Evolutionary conservation across 2,888 invertebrate genomes (phyloP).

Genomic region (Luperina nickerlii): DNA sequence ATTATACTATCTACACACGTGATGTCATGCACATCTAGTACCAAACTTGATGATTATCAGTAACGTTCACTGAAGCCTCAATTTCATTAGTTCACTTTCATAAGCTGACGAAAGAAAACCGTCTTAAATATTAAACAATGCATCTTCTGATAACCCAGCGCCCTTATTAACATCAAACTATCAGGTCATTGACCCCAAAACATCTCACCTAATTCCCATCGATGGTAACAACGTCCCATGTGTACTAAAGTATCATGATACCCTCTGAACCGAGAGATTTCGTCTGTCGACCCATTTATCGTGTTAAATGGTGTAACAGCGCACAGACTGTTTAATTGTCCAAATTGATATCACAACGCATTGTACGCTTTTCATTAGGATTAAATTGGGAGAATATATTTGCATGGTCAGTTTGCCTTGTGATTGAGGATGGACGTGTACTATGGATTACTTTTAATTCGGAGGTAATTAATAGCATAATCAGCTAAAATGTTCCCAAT

Average conservation of each 20-base stretch:
- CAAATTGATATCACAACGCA: constrained; percentile 66
- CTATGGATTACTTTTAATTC: constrained; percentile 20
- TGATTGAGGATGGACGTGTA: constrained; percentile 28
- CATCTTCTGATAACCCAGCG: not conserved
- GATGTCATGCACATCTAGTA: not conserved
- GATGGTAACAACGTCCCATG: constrained; percentile 45
- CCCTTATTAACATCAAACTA: constrained; percentile 1
- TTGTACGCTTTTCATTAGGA: constrained; percentile 56
- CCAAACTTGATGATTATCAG: rapidly evolving
- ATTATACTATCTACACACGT: too few relatives aligned
- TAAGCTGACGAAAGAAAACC: not conserved
- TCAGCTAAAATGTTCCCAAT: not conserved
- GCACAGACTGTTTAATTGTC: constrained; percentile 60
- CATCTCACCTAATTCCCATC: constrained; percentile 49
- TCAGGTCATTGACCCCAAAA: constrained; percentile 41
- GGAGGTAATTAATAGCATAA: constrained; percentile 15
- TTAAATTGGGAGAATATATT: constrained; percentile 59
- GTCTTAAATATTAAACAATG: not conserved
- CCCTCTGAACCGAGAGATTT: constrained; percentile 63
- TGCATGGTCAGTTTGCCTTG: constrained; percentile 47
- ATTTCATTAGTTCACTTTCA: not conserved
- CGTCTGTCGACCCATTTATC: constrained; percentile 62
- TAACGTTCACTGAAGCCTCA: not conserved
- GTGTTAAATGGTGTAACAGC: constrained; percentile 57
- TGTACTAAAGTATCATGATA: constrained; percentile 58